Evolutionary conservation across 1,140 invertebrate species (phyloP).

Genomic region (Coelopa frigida): DNA sequence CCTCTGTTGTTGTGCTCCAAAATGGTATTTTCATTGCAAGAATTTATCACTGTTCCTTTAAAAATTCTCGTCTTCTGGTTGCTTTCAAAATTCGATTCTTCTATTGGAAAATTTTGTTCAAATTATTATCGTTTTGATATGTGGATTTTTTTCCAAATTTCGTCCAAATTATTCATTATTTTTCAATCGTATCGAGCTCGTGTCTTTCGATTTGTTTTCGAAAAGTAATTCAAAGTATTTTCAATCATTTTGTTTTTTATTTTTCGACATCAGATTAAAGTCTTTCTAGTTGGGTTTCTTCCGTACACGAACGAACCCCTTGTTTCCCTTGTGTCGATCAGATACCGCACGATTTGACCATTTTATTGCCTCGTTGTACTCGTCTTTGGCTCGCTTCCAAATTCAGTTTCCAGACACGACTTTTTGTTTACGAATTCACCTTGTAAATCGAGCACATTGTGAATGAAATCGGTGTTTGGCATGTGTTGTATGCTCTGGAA

Average conservation of each 20-base stretch:
- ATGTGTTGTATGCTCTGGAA: no score
- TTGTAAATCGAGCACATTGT: no score
- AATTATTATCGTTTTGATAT: slow-evolving; percentile 8
- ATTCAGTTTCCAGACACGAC: no score
- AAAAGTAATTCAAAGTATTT: slow-evolving; percentile 5
- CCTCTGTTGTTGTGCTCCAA: not conserved
- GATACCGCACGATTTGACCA: no score
- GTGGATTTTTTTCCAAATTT: not conserved
- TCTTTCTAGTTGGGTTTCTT: not conserved
- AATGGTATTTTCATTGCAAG: slow-evolving; percentile 7
- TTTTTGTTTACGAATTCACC: no score
- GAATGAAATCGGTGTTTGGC: no score
- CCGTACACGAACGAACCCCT: not conserved
- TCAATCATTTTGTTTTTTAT: slow-evolving; percentile 1
- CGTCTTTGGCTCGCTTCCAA: no score
- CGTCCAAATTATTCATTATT: no score
- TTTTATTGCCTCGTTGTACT: no score
- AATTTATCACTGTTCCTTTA: not conserved
- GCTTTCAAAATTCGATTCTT: slow-evolving; percentile 5
- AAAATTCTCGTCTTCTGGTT: not conserved
- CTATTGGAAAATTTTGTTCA: not conserved
- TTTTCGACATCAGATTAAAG: not conserved
- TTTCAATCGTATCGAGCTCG: no score
- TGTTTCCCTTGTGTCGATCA: not conserved
- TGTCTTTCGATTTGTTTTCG: not conserved